These are phyloP conservation scores for Hirudo medicinalis DNA, from an alignment of 1,140 invertebrate species.

Conservation along the genomic window DNA sequence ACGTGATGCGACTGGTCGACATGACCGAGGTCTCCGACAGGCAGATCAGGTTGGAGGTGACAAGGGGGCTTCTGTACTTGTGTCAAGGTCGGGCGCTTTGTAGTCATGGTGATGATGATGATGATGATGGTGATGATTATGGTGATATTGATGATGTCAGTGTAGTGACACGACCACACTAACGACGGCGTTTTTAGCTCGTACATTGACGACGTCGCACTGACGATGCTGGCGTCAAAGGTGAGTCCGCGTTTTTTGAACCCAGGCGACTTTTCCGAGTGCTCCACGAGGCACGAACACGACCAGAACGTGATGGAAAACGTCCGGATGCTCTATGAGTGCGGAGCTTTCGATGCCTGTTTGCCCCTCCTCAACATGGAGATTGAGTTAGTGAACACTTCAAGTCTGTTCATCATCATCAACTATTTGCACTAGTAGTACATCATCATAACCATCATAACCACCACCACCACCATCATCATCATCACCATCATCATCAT, in stretches of 20 bases:
- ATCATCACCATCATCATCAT: neutral
- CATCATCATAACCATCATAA: no score
- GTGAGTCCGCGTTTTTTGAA: no score
- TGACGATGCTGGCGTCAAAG: no score
- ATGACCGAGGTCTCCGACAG: constrained; percentile 73
- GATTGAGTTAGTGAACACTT: constrained; percentile 58
- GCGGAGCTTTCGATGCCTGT: constrained; percentile 74
- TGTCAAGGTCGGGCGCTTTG: constrained; percentile 50
- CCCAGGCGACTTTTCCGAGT: constrained; percentile 75
- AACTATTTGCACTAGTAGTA: neutral
- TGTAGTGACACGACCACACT: no score
- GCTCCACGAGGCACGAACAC: constrained; percentile 77
- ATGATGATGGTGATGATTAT: neutral
- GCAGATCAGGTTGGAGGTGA: constrained; percentile 62
- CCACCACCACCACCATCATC: neutral
- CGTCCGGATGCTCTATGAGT: constrained; percentile 71
- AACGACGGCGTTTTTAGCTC: no score
- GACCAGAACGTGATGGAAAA: constrained; percentile 65
- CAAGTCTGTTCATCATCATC: neutral
- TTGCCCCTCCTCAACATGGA: constrained; percentile 84
- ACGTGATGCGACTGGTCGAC: constrained; percentile 72
- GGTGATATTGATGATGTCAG: no score
- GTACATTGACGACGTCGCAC: no score
- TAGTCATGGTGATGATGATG: neutral
- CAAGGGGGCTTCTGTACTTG: constrained; percentile 76